phyloP scores from a whole-genome alignment of 2,797 vertebrate species.

The Heteromormyrus szaboi region DNA sequence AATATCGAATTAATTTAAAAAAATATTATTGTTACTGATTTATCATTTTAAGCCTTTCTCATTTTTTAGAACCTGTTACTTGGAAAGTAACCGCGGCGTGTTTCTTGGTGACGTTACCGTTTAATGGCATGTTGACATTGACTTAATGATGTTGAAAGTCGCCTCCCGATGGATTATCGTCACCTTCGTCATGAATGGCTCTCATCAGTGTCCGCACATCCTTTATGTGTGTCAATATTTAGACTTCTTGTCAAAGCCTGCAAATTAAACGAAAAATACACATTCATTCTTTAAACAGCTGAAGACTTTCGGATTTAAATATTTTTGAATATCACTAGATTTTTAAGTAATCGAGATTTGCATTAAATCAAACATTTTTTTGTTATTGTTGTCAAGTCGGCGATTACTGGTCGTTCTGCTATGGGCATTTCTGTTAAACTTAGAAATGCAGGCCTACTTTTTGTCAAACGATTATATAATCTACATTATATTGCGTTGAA shows the following conservation, averaged over 20 bases:
- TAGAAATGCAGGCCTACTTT: not conserved
- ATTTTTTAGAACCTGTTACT: not conserved
- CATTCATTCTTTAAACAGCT: not conserved
- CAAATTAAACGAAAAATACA: conserved; percentile 24
- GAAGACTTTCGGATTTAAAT: not conserved
- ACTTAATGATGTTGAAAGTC: conserved; percentile 14
- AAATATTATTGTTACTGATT: not conserved
- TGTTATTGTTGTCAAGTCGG: not conserved
- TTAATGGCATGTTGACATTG: conserved; percentile 19
- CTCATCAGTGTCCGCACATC: conserved; percentile 27
- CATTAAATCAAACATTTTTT: not conserved
- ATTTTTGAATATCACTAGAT: not conserved
- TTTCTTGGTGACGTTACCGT: not conserved
- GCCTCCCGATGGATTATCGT: conserved; percentile 26
- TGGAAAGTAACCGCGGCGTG: not conserved
- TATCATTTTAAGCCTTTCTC: not conserved
- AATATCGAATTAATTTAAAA: not conserved
- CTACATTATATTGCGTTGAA: not conserved
- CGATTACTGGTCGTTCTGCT: not conserved
- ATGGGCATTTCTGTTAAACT: not conserved
- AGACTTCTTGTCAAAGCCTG: conserved; percentile 35
- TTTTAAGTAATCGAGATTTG: not conserved
- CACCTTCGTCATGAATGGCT: conserved; percentile 26
- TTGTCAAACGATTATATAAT: not conserved
- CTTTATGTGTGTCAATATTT: conserved; percentile 34